Percentiles rank a stretch among this genome's conserved stretches.
phyloP scores from a whole-genome alignment of 2,888 invertebrate genomes.

The Drosophila incognita region DNA sequence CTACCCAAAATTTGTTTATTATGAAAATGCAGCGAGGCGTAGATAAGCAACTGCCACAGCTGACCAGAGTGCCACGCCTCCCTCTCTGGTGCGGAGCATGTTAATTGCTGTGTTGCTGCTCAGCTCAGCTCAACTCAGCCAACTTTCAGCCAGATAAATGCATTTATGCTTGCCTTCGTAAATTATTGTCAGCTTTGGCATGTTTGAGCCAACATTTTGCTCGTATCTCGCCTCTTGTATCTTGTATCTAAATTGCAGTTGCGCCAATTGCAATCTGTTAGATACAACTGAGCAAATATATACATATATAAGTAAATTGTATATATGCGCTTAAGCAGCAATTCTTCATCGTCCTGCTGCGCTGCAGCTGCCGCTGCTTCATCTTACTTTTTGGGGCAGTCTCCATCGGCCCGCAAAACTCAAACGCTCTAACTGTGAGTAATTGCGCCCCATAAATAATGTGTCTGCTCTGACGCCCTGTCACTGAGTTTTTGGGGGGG shows the following conservation, averaged over 20 bases:
- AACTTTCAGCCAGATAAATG: conserved; percentile 59
- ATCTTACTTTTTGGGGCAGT: not conserved
- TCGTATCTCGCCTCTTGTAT: conserved; percentile 6
- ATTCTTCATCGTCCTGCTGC: conserved; percentile 3
- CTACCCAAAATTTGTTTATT: conserved; percentile 75
- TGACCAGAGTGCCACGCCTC: conserved; percentile 8
- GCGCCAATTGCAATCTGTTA: conserved; percentile 22
- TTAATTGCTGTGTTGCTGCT: conserved; percentile 71
- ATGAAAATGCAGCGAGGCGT: conserved; percentile 77
- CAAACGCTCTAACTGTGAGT: conserved; percentile 38
- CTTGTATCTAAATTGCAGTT: conserved; percentile 19
- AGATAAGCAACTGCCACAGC: conserved; percentile 76
- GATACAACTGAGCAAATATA: conserved; percentile 31
- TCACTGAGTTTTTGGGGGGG: conserved; percentile 16
- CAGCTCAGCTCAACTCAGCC: conserved; percentile 21
- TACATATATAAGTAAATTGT: conserved; percentile 23
- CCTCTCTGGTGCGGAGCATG: conserved; percentile 34
- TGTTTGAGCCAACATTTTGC: conserved; percentile 35
- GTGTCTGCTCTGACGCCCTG: conserved; percentile 65
- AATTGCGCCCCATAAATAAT: conserved; percentile 68
- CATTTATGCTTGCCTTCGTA: conserved; percentile 46
- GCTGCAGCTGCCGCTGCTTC: conserved; percentile 2
- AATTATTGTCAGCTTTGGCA: conserved; percentile 60
- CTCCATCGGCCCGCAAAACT: not conserved
- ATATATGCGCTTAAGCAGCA: conserved; percentile 16